These are phyloP conservation scores for Tyrophagus putrescentiae DNA, from an alignment of 1,140 invertebrate species.

Conservation along the genomic window DNA sequence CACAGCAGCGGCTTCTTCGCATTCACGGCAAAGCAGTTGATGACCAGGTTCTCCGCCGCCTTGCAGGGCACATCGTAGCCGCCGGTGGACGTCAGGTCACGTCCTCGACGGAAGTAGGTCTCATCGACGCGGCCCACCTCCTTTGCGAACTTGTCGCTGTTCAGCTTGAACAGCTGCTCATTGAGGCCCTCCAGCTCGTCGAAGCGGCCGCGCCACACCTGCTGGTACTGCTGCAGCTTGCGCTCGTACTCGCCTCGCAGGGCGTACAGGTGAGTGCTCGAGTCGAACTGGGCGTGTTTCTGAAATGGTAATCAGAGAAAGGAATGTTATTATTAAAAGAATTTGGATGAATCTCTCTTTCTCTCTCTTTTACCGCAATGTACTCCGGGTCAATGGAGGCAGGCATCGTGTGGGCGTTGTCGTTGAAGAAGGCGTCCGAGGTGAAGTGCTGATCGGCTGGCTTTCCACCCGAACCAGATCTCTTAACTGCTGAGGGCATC, in stretches of 20 bases:
- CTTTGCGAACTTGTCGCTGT: slow-evolving; percentile 10
- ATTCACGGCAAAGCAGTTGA: slow-evolving; percentile 5
- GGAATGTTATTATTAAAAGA: background rate
- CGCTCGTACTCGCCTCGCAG: slow-evolving; percentile 9
- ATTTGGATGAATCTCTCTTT: background rate
- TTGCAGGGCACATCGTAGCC: background rate
- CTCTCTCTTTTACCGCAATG: background rate
- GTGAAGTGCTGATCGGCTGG: background rate
- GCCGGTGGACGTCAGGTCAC: background rate
- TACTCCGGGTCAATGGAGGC: slow-evolving; percentile 9
- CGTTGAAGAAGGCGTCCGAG: background rate
- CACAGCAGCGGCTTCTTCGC: slow-evolving; percentile 12
- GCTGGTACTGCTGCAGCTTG: slow-evolving; percentile 12
- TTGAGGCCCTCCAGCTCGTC: slow-evolving; percentile 14
- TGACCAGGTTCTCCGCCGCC: background rate
- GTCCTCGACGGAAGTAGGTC: background rate
- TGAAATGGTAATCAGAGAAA: background rate
- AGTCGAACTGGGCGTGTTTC: slow-evolving; percentile 5
- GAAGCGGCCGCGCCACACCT: slow-evolving; percentile 8
- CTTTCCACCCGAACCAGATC: no score
- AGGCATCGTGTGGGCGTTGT: slow-evolving; percentile 6
- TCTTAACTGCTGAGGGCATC: background rate
- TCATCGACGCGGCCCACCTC: background rate
- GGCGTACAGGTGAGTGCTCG: background rate
- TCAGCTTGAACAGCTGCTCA: slow-evolving; percentile 9